Conservation (phyloP, 2,797 vertebrate species). For the Ambastaia sidthimunki region DNA sequence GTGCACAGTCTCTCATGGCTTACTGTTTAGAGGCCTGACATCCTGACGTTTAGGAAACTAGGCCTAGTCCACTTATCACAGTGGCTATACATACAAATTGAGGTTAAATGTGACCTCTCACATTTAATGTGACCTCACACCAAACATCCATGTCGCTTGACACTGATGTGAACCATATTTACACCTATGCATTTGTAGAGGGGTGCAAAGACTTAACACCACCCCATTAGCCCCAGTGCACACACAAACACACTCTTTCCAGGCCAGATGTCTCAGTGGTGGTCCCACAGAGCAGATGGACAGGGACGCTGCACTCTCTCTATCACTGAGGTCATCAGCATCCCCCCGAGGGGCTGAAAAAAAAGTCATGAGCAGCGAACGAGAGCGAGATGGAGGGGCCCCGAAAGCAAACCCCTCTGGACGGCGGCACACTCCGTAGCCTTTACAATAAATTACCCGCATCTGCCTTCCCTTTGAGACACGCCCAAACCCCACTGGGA, state of each 20-base stretch:
- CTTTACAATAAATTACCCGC: conserved; percentile 62
- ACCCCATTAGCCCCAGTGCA: conserved; percentile 34
- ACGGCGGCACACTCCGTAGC: conserved; percentile 51
- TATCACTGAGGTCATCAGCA: conserved; percentile 68
- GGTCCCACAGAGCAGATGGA: conserved; percentile 60
- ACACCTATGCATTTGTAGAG: conserved; percentile 56
- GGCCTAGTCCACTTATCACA: conserved; percentile 30
- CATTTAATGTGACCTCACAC: neutral
- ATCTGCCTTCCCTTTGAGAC: conserved; percentile 51
- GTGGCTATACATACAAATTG: conserved; percentile 36
- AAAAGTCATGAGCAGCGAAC: neutral
- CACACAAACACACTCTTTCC: conserved; percentile 30
- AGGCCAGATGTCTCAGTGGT: conserved; percentile 56
- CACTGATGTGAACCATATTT: conserved; percentile 49
- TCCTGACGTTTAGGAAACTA: neutral
- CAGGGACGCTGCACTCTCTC: conserved; percentile 66
- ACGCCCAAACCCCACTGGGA: conserved; percentile 22
- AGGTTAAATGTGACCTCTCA: conserved; percentile 31
- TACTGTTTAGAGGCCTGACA: neutral
- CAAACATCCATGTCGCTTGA: conserved; percentile 9
- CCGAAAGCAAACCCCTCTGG: conserved; percentile 52
- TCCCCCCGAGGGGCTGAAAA: conserved; percentile 57
- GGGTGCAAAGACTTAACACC: conserved; percentile 59
- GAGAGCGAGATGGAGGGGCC: conserved; percentile 13
- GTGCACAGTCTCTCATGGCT: neutral